Evolutionary conservation across 2,113 vertebrate genomes (phyloP), one percentile per base, ranked within the genome.

Genomic region (Antigone vipio): DNA sequence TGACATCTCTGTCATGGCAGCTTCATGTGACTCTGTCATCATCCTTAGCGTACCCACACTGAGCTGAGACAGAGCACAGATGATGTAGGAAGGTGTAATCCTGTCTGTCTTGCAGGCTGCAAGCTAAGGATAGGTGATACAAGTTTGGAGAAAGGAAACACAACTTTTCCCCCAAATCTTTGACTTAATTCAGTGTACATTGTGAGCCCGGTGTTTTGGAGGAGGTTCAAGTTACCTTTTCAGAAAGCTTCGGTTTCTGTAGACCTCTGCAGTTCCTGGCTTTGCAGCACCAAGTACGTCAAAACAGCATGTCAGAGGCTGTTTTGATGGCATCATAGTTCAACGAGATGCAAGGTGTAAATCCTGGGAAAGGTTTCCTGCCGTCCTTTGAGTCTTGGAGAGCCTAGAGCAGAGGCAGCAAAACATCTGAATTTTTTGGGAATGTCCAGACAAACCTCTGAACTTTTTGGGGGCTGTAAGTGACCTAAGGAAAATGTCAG

Each of bases 391-490:
- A 52, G 50, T 71, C 60, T 23, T 73, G 44, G 40, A 64, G 49
- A 66, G 11, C 35, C 12, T 60, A 15, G 26, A 75, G 49, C 11
- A 35, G 29, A 90, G 23, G 15, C 13, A 69, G 30, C 8, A 77
- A 77, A 93, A 38, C 9, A 44, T 10, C 21, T 78, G 52, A 67
- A 52, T 45, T 68, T 76, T 42, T 35, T 35, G 49, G 11, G 29
- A 55, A 4, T 38, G 18, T 71, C 20, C 32, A 53, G 40, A 78
- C 7, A 50, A 53, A 76, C 32, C 12, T 40, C 19, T 24, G 18
- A 80, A 62, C 6, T 66, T 91, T 29, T 38, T 0, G 1, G 12
- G 12, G 1, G 0, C 30, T 4, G 0, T 40, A 60, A 45, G 17
- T 22, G 9, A 40, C 29, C 12, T 55, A 32, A 44, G 9, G 45